A percentile compares a stretch with the other conserved stretches of the same genome.
Conservation (phyloP, 2,113 vertebrate genomes). For the Prolemur simus region DNA sequence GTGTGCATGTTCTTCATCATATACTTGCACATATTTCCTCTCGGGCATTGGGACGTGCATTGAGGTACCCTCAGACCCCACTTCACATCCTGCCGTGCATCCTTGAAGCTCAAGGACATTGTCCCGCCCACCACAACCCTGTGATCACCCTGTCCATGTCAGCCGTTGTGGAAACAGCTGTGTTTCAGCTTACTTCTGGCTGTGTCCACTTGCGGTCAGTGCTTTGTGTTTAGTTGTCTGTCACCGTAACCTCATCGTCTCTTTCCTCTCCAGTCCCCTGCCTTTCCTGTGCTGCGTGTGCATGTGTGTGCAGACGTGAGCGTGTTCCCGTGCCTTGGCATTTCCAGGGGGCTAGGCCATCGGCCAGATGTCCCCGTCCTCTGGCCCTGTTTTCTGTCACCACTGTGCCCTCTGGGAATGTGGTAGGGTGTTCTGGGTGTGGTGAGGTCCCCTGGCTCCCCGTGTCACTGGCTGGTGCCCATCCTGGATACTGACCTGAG, state of each 20-base stretch:
- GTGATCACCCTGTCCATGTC: background rate
- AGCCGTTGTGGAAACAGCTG: background rate
- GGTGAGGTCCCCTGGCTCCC: too few species aligned
- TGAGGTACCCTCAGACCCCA: background rate
- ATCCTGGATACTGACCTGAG: too few species aligned
- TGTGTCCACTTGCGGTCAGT: too few species aligned
- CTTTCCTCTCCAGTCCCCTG: background rate
- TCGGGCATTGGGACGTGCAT: fast-evolving
- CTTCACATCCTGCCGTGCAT: background rate
- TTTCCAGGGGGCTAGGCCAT: background rate
- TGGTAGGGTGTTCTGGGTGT: too few species aligned
- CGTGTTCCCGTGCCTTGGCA: background rate
- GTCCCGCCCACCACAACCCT: background rate
- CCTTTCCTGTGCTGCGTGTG: background rate
- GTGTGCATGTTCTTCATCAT: too few species aligned
- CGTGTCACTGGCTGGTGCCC: too few species aligned
- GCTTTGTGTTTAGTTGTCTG: background rate
- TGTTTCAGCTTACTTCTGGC: background rate
- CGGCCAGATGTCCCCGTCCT: background rate
- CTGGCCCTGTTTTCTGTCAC: too few species aligned
- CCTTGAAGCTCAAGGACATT: background rate
- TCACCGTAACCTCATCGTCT: background rate
- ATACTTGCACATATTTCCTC: too few species aligned
- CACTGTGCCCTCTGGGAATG: too few species aligned
- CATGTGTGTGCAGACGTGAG: too few species aligned